Conservation (phyloP, 2,113 vertebrate species). For the Lepidothrix coronata region DNA sequence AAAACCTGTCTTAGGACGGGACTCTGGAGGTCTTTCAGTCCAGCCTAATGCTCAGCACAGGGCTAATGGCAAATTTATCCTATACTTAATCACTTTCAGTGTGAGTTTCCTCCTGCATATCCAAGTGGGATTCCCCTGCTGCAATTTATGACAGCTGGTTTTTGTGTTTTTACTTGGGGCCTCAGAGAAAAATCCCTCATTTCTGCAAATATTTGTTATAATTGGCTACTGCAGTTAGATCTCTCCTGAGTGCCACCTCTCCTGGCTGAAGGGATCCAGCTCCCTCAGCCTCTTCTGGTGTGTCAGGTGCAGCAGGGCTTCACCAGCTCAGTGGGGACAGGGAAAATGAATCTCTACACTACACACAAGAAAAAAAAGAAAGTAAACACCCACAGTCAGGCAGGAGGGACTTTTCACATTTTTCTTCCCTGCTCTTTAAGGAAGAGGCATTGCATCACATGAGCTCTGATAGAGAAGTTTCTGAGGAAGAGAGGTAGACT, state of each 20-base stretch:
- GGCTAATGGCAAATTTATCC: neutral
- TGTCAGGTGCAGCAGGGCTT: fast-evolving
- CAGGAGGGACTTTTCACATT: neutral
- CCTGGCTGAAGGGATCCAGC: neutral
- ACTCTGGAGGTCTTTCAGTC: neutral
- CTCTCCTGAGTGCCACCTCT: fast-evolving
- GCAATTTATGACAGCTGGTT: neutral
- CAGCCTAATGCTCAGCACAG: neutral
- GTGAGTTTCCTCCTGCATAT: neutral
- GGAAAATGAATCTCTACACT: neutral
- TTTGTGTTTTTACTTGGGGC: neutral
- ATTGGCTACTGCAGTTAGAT: neutral
- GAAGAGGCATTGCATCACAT: neutral
- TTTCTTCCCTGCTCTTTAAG: neutral
- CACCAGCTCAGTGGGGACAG: neutral
- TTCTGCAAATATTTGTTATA: neutral
- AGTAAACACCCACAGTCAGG: neutral
- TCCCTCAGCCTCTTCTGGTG: neutral
- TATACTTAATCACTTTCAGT: neutral
- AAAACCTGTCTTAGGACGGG: neutral
- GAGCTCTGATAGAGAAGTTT: neutral
- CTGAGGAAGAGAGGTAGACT: neutral
- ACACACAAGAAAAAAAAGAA: neutral
- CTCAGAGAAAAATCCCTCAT: neutral
- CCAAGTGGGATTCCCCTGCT: neutral